These are phyloP conservation scores for Bovichtus diacanthus DNA, from an alignment of 2,797 vertebrate genomes.

Conservation along the genomic window DNA sequence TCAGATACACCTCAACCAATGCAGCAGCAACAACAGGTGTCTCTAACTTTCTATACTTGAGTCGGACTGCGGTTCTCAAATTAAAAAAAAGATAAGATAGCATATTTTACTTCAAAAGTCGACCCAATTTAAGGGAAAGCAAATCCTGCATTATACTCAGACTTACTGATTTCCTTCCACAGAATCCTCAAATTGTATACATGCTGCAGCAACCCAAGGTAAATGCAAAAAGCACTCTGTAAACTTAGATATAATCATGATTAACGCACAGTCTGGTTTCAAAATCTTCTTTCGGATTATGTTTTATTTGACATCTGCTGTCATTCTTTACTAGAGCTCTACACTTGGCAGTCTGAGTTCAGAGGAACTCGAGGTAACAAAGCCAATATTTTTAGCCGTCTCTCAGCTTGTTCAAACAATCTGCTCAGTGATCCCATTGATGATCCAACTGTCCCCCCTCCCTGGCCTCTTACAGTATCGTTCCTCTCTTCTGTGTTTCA, in stretches of 20 bases:
- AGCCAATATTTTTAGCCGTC: constrained; percentile 53
- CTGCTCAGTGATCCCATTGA: constrained; percentile 52
- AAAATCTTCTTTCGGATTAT: constrained; percentile 6
- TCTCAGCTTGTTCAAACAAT: constrained; percentile 54
- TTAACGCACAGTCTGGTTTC: constrained; percentile 5
- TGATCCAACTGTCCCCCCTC: neutral
- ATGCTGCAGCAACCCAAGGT: constrained; percentile 72
- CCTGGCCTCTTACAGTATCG: constrained; percentile 11
- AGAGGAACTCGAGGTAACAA: constrained; percentile 78
- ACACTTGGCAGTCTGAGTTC: constrained; percentile 74
- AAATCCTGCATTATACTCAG: neutral
- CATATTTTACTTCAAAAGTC: neutral
- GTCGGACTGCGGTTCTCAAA: neutral
- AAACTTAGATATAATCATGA: neutral
- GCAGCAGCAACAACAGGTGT: constrained; percentile 63
- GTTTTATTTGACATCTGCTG: constrained; percentile 35
- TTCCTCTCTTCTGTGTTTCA: constrained; percentile 48
- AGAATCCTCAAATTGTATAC: constrained; percentile 69
- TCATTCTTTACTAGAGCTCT: constrained; percentile 55
- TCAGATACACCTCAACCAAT: constrained; percentile 33
- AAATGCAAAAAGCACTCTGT: constrained; percentile 20
- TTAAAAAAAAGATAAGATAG: neutral
- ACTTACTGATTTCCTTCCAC: constrained; percentile 22
- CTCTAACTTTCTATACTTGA: neutral
- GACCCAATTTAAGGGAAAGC: neutral